Conservation (phyloP, 1,140 invertebrate genomes). For the Colletes latitarsis region DNA sequence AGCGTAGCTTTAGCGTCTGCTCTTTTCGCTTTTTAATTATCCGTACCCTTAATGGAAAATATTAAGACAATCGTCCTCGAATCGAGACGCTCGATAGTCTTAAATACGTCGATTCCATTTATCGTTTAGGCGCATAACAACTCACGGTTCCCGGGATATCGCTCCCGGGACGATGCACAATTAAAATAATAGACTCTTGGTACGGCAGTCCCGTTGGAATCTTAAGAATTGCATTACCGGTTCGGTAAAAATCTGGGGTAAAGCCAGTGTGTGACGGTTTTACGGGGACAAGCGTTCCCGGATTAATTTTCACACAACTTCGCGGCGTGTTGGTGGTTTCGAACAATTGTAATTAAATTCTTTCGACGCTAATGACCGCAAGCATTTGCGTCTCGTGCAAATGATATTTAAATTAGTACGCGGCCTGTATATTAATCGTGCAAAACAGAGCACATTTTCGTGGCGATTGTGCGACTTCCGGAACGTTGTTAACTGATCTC, state of each 20-base stretch:
- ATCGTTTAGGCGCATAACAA: neutral
- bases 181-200: slow-evolving; percentile 23
- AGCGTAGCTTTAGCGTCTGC: neutral
- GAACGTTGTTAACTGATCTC: slow-evolving; percentile 34
- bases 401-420: slow-evolving; percentile 65
- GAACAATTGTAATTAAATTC: slow-evolving; percentile 64
- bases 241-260: slow-evolving; percentile 4
- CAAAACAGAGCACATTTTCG: slow-evolving; percentile 36
- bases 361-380: slow-evolving; percentile 63
- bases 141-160: neutral
- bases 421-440: slow-evolving; percentile 60
- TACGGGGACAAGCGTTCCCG: neutral
- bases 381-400: slow-evolving; percentile 55
- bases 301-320: slow-evolving; percentile 54
- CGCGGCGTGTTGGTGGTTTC: slow-evolving; percentile 27
- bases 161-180: neutral
- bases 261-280: neutral
- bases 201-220: neutral
- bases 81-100: neutral
- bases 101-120: slow-evolving; percentile 10
- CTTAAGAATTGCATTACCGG: slow-evolving; percentile 6
- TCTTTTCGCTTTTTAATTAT: neutral
- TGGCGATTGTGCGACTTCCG: slow-evolving; percentile 37
- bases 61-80: neutral
- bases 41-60: neutral